Base-by-base conservation (phyloP, 2,113 vertebrate genomes). In the Ondatra zibethicus region DNA sequence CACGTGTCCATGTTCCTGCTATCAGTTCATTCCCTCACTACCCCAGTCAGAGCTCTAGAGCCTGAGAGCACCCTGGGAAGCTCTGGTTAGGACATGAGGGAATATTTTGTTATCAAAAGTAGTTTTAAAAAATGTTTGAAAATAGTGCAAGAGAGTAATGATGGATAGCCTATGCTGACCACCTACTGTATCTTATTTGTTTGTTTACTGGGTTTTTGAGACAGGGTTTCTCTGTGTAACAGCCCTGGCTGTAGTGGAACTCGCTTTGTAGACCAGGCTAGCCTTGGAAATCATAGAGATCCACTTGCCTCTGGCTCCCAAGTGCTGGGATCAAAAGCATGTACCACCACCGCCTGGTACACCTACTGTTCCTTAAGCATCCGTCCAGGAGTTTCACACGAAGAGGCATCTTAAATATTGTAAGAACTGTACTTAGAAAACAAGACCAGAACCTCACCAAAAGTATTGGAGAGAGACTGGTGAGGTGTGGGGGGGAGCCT, bases 21-120 rank as follows among this genome's bases (percentile, higher is more conserved):
- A 39, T 23, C n/a, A 0, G n/a, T 73, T 39, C 19, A 73, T 39
- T 73, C 70, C n/a, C 19, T 39, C 36, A 73, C 19, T 23, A 73
- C 70, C 70, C 33, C 19, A n/a, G 10, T 73, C n/a, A 39, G 70
- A 8, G 70, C 39, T 39, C 70, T 39, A 39, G n/a, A 17, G 39
- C n/a, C 19, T 19, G 10, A 39, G n/a, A 39, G 70, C 70, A 39
- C 47, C 85, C 78, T 66, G 58, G 70, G 50, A 93, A 45, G 29
- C 21, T 47, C 23, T 95, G 80, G 12, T 21, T 84, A 80, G 23
- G 85, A 73, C 68, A 66, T 66, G 4, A 89, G 17, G 33, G 80
- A 80, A 50, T 66, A 78, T 76, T 86, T 55, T 88, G 23, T 86
- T 73, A n/a, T n/a, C 50, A 94, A 78, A 78, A 84, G 7, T 84